These are phyloP conservation scores for Neopelma chrysocephalum DNA, from an alignment of 2,797 vertebrate genomes.

Conservation along the genomic window DNA sequence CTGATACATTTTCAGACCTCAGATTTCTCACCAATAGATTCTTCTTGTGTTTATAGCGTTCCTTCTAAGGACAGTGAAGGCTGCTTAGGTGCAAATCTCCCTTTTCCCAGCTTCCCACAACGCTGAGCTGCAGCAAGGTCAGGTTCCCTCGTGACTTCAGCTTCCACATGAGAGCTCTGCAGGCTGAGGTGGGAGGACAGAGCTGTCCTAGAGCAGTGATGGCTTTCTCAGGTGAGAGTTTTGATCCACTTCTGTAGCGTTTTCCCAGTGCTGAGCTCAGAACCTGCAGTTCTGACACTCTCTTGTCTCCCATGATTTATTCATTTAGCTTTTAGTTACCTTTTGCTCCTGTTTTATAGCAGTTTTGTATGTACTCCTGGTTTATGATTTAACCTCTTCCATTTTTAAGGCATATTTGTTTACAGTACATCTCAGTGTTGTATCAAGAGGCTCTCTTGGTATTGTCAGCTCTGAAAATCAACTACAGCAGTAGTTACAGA, in stretches of 20 bases:
- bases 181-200: not conserved
- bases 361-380: not conserved
- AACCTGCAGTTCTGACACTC: not conserved
- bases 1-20: not conserved
- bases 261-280: not conserved
- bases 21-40: not conserved
- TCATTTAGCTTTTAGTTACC: not conserved
- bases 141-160: not conserved
- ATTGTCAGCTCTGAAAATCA: not conserved
- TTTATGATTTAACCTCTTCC: constrained; percentile 25
- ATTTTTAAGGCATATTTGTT: not conserved
- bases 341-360: not conserved
- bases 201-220: not conserved
- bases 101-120: not conserved
- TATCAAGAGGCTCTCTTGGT: not conserved
- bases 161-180: not conserved
- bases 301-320: not conserved
- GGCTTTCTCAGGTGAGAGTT: not conserved
- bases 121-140: not conserved
- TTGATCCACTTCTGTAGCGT: not conserved
- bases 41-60: fast-evolving
- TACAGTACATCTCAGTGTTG: constrained; percentile 40
- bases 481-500: not conserved
- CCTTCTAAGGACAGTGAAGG: not conserved
- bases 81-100: not conserved